Evolutionary conservation across 1,140 invertebrate species (phyloP).

Genomic region (Sitobion miscanthi): DNA sequence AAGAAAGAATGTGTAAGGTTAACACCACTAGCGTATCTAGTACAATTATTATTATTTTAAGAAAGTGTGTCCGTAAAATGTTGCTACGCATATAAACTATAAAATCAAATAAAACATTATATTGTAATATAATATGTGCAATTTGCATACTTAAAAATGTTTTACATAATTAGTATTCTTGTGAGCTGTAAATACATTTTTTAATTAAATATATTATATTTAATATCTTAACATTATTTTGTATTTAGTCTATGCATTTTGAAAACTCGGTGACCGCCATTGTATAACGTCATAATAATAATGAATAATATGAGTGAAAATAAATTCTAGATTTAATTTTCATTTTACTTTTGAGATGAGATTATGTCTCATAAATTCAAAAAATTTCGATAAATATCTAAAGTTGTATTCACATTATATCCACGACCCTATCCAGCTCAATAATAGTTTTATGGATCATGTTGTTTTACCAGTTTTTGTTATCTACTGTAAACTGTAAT

Average conservation of each 20-base stretch:
- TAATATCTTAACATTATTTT: neutral
- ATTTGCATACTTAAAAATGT: neutral
- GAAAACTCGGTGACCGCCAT: neutral
- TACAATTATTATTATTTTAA: neutral
- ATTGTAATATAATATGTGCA: too few relatives aligned
- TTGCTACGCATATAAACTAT: neutral
- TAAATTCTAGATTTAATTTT: neutral
- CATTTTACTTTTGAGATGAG: neutral
- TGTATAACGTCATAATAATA: neutral
- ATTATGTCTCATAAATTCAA: neutral
- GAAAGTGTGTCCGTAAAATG: neutral
- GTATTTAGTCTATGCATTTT: neutral
- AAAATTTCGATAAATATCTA: neutral
- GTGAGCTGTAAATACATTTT: too few relatives aligned
- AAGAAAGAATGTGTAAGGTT: neutral
- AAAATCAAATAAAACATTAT: too few relatives aligned
- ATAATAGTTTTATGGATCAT: too few relatives aligned
- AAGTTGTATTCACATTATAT: neutral
- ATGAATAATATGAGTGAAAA: neutral
- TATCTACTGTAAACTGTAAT: too few relatives aligned
- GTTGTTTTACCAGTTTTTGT: too few relatives aligned
- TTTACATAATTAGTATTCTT: neutral
- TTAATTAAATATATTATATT: neutral
- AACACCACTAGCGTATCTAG: neutral
- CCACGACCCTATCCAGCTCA: too few relatives aligned